A percentile compares a stretch with the other conserved stretches of the same genome.
Evolutionary conservation across 2,888 invertebrate genomes (phyloP).

Genomic region (Agrypnus murinus): DNA sequence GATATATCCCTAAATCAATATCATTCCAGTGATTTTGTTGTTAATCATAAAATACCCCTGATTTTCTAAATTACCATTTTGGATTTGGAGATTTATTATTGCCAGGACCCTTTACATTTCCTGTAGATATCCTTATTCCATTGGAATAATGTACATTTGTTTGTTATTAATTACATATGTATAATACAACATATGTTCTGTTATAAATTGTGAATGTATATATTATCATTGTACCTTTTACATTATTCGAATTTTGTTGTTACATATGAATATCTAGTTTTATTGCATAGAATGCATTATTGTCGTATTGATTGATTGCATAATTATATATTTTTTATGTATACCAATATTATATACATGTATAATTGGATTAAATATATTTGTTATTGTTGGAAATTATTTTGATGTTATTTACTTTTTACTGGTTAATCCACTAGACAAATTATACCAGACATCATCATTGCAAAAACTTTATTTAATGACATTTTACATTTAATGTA

Average conservation of each 20-base stretch:
- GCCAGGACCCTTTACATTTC: not conserved
- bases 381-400: slow-evolving; percentile 42
- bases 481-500: no score
- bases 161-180: slow-evolving; percentile 21
- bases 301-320: not conserved
- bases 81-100: not conserved
- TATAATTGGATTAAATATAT: slow-evolving; percentile 42
- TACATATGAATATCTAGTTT: not conserved
- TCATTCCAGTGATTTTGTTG: slow-evolving; percentile 37
- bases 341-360: slow-evolving; percentile 31
- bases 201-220: slow-evolving; percentile 17
- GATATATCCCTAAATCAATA: slow-evolving; percentile 65
- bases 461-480: no score
- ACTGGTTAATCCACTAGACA: not conserved
- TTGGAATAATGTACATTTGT: not conserved
- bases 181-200: no score
- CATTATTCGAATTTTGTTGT: slow-evolving; percentile 13
- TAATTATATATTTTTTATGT: not conserved
- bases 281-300: slow-evolving; percentile 21
- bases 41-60: not conserved
- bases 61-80: not conserved
- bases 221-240: slow-evolving; percentile 29
- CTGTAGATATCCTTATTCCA: slow-evolving; percentile 34
- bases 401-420: slow-evolving; percentile 18
- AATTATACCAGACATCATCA: not conserved